Evolutionary conservation across 2,888 invertebrate genomes (phyloP).

Genomic region (Scrobipalpa costella): DNA sequence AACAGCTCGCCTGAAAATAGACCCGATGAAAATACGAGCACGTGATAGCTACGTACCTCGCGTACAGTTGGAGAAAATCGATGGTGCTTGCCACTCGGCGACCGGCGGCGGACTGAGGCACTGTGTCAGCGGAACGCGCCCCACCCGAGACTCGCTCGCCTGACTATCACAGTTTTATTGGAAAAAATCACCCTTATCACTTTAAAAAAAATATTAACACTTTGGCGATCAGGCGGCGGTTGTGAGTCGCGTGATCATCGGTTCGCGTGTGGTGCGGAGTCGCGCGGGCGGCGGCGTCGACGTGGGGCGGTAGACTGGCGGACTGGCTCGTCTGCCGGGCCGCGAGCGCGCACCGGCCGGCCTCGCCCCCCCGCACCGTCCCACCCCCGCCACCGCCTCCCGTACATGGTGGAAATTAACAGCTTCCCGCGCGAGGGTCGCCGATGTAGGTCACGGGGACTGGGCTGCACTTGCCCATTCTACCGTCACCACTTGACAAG

Average conservation of each 20-base stretch:
- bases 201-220: conserved; percentile 54
- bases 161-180: conserved; percentile 67
- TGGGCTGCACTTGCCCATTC: conserved; percentile 76
- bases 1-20: conserved; percentile 77
- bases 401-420: conserved; percentile 77
- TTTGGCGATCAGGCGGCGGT: conserved; percentile 58
- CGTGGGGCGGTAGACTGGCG: conserved; percentile 72
- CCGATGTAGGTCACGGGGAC: conserved; percentile 80
- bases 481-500: conserved; percentile 75
- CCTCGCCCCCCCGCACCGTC: conserved; percentile 49
- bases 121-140: conserved; percentile 80
- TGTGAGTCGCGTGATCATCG: conserved; percentile 52
- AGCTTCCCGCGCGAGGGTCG: conserved; percentile 81
- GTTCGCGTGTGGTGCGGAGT: conserved; percentile 52
- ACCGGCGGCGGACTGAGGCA: conserved; percentile 81
- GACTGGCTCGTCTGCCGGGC: conserved; percentile 43
- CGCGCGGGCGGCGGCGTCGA: conserved; percentile 62
- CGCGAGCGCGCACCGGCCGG: conserved; percentile 58
- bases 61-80: conserved; percentile 74
- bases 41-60: conserved; percentile 78
- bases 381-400: conserved; percentile 66
- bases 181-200: conserved; percentile 62
- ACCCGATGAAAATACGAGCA: conserved; percentile 74
- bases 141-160: conserved; percentile 72
- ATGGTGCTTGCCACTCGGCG: conserved; percentile 79